Conservation (phyloP, 2,888 invertebrate genomes). For the Aromia moschata region DNA sequence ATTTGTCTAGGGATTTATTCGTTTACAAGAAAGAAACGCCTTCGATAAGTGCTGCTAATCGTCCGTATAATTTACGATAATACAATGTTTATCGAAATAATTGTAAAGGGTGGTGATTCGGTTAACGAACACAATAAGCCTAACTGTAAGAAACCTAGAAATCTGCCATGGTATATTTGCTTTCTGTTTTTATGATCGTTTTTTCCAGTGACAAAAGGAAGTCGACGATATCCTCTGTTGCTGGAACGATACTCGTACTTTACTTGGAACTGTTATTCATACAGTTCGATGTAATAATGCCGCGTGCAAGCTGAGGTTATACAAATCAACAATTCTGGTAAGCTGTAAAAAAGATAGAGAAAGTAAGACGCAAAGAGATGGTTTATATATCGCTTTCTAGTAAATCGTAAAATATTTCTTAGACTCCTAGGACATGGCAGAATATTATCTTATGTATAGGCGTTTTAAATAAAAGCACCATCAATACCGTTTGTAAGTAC, state of each 20-base stretch:
- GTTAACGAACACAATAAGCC: background rate
- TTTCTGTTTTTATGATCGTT: background rate
- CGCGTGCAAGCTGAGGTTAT: background rate
- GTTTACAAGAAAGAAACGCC: background rate
- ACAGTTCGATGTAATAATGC: background rate
- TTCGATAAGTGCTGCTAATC: background rate
- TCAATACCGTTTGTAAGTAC: too few species aligned
- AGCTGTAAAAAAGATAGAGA: background rate
- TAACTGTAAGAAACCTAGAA: background rate
- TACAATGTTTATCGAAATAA: background rate
- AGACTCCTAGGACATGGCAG: too few species aligned
- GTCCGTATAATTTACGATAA: background rate
- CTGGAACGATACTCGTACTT: background rate
- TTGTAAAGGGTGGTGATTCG: background rate
- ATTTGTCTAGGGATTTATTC: constrained; percentile 18
- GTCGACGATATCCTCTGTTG: background rate
- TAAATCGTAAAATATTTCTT: too few species aligned
- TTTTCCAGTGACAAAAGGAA: background rate
- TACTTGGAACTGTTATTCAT: background rate
- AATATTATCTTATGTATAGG: too few species aligned
- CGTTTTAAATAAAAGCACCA: too few species aligned
- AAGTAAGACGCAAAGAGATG: too few species aligned
- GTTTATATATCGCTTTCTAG: too few species aligned
- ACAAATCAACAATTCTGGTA: background rate
- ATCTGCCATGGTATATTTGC: background rate